Percentiles rank a stretch among this genome's conserved stretches.
Conservation (phyloP, 2,113 vertebrate species). For the Prolemur simus region DNA sequence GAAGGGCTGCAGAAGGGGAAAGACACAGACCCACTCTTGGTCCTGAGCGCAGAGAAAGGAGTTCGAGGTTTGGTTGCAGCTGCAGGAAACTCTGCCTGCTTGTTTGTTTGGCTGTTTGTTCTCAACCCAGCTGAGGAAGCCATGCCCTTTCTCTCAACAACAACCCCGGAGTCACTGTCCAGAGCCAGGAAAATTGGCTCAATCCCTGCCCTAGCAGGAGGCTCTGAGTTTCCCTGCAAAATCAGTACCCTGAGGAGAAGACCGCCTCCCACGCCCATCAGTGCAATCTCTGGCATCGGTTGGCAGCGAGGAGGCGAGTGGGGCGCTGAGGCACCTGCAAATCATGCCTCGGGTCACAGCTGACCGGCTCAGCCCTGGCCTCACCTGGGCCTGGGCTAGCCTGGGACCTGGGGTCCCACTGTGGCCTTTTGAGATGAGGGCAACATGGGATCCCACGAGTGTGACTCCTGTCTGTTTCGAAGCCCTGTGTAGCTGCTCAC, state of each 20-base stretch:
- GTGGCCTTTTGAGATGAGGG: no score
- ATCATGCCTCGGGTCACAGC: background rate
- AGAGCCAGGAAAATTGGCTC: background rate
- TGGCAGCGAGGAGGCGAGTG: background rate
- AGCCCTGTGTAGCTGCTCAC: background rate
- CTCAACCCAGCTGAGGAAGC: background rate
- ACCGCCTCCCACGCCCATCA: no score
- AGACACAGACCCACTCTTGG: background rate
- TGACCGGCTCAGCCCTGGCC: background rate
- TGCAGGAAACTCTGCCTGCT: no score
- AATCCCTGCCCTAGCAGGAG: background rate
- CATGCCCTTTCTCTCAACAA: background rate
- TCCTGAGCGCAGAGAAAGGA: accelerated
- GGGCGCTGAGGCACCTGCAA: no score
- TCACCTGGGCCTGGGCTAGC: background rate
- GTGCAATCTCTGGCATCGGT: background rate
- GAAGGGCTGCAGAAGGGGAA: no score
- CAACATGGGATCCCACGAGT: background rate
- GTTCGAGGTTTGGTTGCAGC: accelerated
- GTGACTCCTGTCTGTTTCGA: accelerated
- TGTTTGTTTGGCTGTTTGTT: accelerated
- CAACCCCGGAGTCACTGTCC: background rate
- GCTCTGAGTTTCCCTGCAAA: background rate
- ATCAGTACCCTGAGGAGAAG: background rate
- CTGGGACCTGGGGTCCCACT: background rate